Evolutionary conservation across 2,888 invertebrate genomes (phyloP), one percentile per base, ranked within the genome.

Genomic region (Lasioglossum lativentre): DNA sequence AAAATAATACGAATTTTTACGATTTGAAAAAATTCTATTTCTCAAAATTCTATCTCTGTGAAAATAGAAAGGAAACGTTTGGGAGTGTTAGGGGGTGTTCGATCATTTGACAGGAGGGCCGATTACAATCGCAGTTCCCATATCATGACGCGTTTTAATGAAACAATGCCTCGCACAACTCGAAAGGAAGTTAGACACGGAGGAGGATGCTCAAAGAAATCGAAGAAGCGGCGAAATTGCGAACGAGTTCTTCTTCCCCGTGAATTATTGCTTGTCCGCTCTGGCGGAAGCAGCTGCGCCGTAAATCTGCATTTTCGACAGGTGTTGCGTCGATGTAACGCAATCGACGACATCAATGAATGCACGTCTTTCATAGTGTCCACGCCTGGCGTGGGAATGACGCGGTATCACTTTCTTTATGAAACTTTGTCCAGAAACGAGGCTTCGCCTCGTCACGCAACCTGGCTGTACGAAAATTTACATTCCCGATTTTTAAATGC

Each of bases 231-330:
- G 88, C 89, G 89, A 87, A 90, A 89, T 90, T 89, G 85, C 82
- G 85, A 87, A 88, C 88, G 83, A 82, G 87, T 86, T 86, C 83
- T 85, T 59, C 83, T 73, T 86, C 83, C 82, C 56, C 78, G 78
- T 59, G 89, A 91, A 91, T 91, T 90, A 91, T 91, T 89, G 83
- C 87, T 89, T 86, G 86, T 83, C 83, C 83, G 86, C 76, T 79
- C 81, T 86, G 86, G 86, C 91, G 92, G 92, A 93, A 92, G 85
- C 93, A 93, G 93, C 93, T 93, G 92, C 90, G 66, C 80, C 78
- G 85, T 83, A 90, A 89, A 92, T 93, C 89, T 93, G 89, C 92
- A 92, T 92, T 93, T 91, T 91, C 90, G 89, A 91, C 93, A 93
- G 92, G 92, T 92, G 93, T 86, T 90, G 83, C 89, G 83, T 88